phyloP scores from a whole-genome alignment of 2,888 invertebrate genomes.

The Nycteola revayana region DNA sequence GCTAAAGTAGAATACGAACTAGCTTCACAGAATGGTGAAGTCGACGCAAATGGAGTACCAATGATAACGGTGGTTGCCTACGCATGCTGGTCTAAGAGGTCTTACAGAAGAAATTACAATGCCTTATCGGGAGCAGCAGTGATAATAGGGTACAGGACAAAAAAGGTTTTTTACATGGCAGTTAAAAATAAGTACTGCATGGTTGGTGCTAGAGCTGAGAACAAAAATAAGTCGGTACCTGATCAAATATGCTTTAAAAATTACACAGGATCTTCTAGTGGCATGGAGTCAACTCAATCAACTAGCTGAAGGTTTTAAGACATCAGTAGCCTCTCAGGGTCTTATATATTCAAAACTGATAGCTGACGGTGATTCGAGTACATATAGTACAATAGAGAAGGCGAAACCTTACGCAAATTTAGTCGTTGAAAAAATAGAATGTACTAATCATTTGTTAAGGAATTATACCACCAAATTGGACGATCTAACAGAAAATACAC shows the following conservation, averaged over 20 bases:
- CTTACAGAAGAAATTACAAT: no score
- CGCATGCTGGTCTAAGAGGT: no score
- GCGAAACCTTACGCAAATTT: background rate
- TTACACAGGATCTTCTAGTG: slow-evolving; percentile 3
- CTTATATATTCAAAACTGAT: slow-evolving; percentile 5
- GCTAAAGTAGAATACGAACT: no score
- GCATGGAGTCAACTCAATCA: slow-evolving; percentile 5
- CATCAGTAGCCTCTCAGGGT: background rate
- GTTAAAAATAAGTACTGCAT: slow-evolving; percentile 2
- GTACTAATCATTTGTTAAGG: slow-evolving; percentile 5
- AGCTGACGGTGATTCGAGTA: slow-evolving; percentile 5
- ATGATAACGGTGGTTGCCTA: no score
- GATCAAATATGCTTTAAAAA: slow-evolving; percentile 1
- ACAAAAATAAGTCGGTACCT: background rate
- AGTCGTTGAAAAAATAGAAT: slow-evolving; percentile 4
- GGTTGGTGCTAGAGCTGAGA: slow-evolving; percentile 2
- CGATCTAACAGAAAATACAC: slow-evolving; percentile 2
- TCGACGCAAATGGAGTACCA: no score
- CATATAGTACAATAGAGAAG: slow-evolving; percentile 5
- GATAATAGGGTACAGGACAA: no score
- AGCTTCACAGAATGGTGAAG: no score
- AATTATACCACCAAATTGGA: slow-evolving; percentile 4
- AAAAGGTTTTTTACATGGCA: no score
- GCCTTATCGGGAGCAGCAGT: no score
- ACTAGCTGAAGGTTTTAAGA: slow-evolving; percentile 8